phyloP scores from a whole-genome alignment of 1,140 invertebrate species.

The Globodera rostochiensis region DNA sequence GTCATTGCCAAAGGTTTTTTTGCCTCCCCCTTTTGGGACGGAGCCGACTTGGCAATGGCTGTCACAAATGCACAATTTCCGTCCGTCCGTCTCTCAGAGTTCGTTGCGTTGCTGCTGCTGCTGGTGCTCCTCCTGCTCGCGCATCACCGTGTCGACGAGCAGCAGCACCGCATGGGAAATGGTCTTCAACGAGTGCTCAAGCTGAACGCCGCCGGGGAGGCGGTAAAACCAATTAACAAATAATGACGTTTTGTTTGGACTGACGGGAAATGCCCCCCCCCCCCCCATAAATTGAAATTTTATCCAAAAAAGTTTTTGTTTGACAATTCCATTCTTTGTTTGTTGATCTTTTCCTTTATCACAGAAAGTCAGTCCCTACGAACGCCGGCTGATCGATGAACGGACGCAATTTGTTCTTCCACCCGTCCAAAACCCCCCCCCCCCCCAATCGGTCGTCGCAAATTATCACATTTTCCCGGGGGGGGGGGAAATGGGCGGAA shows the following conservation, averaged over 20 bases:
- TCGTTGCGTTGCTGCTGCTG: conserved; percentile 24
- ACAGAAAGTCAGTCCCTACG: background rate
- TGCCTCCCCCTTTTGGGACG: background rate
- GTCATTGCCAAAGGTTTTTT: background rate
- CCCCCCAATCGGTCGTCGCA: conserved; percentile 1
- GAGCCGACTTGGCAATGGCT: background rate
- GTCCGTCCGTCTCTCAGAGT: conserved; percentile 17
- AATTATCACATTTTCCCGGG: conserved; percentile 28
- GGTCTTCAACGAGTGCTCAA: conserved; percentile 52
- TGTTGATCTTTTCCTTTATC: conserved; percentile 7
- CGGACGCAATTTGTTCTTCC: background rate
- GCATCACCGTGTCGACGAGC: conserved; percentile 55
- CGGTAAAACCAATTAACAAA: too few species aligned
- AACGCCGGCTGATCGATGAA: background rate
- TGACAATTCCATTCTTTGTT: background rate
- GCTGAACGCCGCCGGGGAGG: conserved; percentile 21
- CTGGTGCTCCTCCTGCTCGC: conserved; percentile 37
- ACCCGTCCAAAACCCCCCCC: too few species aligned
- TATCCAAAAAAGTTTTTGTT: too few species aligned
- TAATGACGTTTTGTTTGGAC: too few species aligned
- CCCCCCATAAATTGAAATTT: too few species aligned
- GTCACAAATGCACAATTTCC: background rate
- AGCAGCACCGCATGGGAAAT: conserved; percentile 52
- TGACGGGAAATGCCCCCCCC: too few species aligned
- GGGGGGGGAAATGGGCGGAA: background rate